Percentiles rank a stretch among this genome's conserved stretches.
These are phyloP conservation scores for Perithous albicinctus DNA, from an alignment of 2,888 invertebrate genomes.

Conservation along the genomic window DNA sequence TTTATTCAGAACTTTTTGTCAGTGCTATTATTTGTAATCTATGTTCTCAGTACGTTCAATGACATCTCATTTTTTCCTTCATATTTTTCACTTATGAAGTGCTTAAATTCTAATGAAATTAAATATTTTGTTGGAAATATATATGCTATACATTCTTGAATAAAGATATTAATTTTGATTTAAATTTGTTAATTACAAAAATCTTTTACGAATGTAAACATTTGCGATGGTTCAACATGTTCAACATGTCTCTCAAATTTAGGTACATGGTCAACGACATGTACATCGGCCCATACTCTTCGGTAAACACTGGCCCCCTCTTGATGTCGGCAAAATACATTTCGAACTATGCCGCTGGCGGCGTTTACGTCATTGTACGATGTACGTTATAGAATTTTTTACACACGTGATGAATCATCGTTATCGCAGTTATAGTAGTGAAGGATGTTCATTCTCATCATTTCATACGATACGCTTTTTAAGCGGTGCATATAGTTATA, in stretches of 20 bases:
- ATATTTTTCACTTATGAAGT: too few relatives aligned
- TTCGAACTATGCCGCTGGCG: conserved; percentile 40
- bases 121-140: too few relatives aligned
- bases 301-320: neutral
- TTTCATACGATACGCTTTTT: conserved; percentile 42
- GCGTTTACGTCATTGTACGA: conserved; percentile 65
- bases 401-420: conserved; percentile 65
- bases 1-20: too few relatives aligned
- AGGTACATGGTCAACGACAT: conserved; percentile 15
- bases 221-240: too few relatives aligned
- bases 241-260: neutral
- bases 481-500: conserved; percentile 11
- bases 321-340: conserved; percentile 18
- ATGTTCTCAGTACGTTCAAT: too few relatives aligned
- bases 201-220: neutral
- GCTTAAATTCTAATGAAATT: too few relatives aligned
- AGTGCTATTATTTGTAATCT: too few relatives aligned
- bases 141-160: too few relatives aligned
- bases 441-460: conserved; percentile 30
- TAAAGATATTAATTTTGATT: neutral
- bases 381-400: conserved; percentile 58
- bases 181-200: neutral
- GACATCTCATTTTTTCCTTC: too few relatives aligned
- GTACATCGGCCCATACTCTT: neutral
- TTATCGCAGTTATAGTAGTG: conserved; percentile 59